phyloP scores from a whole-genome alignment of 2,888 invertebrate genomes.

The Pandemis corylana region DNA sequence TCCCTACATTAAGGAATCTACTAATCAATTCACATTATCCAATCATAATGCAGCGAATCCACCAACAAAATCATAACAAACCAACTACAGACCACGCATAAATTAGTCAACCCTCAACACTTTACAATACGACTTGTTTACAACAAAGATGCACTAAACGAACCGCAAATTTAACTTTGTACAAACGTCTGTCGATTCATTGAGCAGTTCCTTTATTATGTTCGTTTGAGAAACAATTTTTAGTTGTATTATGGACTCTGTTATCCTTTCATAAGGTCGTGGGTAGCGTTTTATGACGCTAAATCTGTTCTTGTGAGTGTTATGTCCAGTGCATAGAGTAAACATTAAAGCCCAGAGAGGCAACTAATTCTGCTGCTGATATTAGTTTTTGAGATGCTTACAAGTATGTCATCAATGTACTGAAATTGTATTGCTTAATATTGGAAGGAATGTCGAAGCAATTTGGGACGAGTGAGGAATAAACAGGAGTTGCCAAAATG shows the following conservation, averaged over 20 bases:
- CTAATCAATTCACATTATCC: slow-evolving; percentile 32
- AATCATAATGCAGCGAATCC: slow-evolving; percentile 41
- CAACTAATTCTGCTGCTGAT: not conserved
- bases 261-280: not conserved
- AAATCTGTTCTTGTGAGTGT: slow-evolving; percentile 9
- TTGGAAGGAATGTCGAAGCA: too few relatives aligned
- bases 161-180: slow-evolving; percentile 30
- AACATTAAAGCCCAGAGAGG: not conserved
- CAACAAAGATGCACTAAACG: not conserved
- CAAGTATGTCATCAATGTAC: too few relatives aligned
- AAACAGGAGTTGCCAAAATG: too few relatives aligned
- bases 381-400: not conserved
- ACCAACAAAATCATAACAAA: slow-evolving; percentile 20
- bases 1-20: slow-evolving; percentile 23
- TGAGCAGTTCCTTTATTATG: slow-evolving; percentile 34
- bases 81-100: not conserved
- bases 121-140: not conserved
- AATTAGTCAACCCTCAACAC: not conserved
- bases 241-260: not conserved
- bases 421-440: too few relatives aligned
- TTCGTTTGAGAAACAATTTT: slow-evolving; percentile 18
- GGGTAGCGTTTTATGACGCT: not conserved
- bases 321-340: slow-evolving; percentile 24
- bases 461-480: too few relatives aligned
- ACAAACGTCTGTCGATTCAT: slow-evolving; percentile 37